Conservation (phyloP, 2,888 invertebrate genomes). For the Kuschelorhynchus macadamiae region DNA sequence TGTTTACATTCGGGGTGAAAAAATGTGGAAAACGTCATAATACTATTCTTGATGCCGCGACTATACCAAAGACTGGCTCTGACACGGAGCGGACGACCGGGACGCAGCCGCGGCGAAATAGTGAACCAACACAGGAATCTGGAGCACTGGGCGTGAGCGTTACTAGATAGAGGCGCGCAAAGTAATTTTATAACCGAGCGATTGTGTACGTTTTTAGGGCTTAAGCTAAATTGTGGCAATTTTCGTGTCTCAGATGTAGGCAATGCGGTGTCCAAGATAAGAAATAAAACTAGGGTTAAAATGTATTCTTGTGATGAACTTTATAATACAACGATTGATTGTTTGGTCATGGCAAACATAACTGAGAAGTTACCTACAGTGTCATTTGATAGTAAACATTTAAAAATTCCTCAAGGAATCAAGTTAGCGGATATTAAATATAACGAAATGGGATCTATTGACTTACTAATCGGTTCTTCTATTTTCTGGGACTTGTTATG, state of each 20-base stretch:
- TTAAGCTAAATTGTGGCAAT: not conserved
- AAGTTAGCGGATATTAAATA: slow-evolving; percentile 10
- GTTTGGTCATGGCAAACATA: slow-evolving; percentile 5
- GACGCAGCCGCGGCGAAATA: not conserved
- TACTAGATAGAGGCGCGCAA: slow-evolving; percentile 32
- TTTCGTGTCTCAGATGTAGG: slow-evolving; percentile 24
- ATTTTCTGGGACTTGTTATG: slow-evolving; percentile 22
- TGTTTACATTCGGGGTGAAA: slow-evolving; percentile 22
- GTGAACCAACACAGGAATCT: not conserved
- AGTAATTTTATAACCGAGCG: slow-evolving; percentile 30
- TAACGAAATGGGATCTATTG: slow-evolving; percentile 9
- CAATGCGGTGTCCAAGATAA: slow-evolving; percentile 6
- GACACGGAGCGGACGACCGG: too few species aligned
- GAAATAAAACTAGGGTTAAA: slow-evolving; percentile 11
- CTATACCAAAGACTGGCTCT: too few species aligned
- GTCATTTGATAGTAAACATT: not conserved
- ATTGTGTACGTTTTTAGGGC: not conserved
- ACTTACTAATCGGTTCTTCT: slow-evolving; percentile 19
- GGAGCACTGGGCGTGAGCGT: slow-evolving; percentile 1
- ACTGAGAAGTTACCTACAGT: slow-evolving; percentile 14
- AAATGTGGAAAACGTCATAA: slow-evolving; percentile 31
- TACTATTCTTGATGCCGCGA: slow-evolving; percentile 17
- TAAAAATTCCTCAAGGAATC: slow-evolving; percentile 14
- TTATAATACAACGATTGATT: slow-evolving; percentile 8
- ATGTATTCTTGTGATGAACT: slow-evolving; percentile 8